Conservation (phyloP, 2,797 vertebrate genomes). For the Monodelphis domestica region DNA sequence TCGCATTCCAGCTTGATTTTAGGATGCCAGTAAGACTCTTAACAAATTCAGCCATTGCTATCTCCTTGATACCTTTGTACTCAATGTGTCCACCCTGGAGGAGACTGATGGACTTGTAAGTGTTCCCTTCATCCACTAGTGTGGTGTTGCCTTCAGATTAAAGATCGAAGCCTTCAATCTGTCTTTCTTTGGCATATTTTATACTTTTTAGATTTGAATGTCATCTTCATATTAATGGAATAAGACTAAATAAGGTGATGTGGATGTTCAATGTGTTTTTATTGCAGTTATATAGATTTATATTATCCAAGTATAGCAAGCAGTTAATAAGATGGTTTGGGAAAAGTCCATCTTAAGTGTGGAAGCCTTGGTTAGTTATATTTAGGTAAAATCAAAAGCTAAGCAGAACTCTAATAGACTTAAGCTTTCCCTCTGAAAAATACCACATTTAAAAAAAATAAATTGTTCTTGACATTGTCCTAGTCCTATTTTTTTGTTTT, state of each 20-base stretch:
- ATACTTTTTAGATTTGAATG: background rate
- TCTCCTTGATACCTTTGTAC: background rate
- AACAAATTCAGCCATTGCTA: background rate
- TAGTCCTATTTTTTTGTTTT: too few relatives aligned
- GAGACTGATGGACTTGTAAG: background rate
- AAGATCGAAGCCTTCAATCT: background rate
- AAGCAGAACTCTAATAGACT: background rate
- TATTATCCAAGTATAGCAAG: too few relatives aligned
- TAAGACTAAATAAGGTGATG: background rate
- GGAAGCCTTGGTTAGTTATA: background rate
- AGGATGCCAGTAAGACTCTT: background rate
- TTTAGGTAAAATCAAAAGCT: background rate
- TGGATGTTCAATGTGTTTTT: background rate
- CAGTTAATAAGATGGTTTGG: background rate
- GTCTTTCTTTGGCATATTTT: background rate
- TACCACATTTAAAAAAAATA: background rate
- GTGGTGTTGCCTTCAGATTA: background rate
- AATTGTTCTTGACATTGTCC: background rate
- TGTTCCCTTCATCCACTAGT: background rate
- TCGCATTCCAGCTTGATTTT: background rate
- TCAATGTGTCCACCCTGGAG: background rate
- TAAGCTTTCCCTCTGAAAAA: background rate
- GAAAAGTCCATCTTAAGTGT: background rate
- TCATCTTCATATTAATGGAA: background rate
- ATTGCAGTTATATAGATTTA: too few relatives aligned